Percentiles rank a stretch among this genome's conserved stretches.
Conservation (phyloP, 2,888 invertebrate genomes). For the Lycocerus yunnanus region DNA sequence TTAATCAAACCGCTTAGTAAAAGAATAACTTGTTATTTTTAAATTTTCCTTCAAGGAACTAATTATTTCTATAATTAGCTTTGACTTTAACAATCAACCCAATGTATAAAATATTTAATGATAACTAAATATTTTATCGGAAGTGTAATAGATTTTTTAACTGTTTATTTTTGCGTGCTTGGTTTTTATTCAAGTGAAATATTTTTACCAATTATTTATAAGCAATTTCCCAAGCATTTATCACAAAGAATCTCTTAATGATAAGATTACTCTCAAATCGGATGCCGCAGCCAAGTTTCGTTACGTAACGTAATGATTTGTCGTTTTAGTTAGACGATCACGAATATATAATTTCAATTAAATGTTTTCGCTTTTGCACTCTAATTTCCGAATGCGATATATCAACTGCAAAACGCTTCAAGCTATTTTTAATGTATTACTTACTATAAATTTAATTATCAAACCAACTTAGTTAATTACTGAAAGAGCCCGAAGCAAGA, state of each 20-base stretch:
- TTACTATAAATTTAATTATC: constrained; percentile 52
- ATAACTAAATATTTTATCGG: neutral
- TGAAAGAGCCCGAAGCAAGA: constrained; percentile 38
- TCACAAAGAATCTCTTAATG: neutral
- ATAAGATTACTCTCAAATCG: neutral
- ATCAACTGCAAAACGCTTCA: constrained; percentile 42
- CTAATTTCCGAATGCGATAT: constrained; percentile 45
- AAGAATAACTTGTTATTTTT: neutral
- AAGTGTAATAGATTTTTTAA: neutral
- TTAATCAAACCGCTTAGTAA: neutral
- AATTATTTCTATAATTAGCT: neutral
- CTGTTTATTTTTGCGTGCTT: neutral
- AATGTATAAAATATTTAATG: neutral
- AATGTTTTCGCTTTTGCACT: constrained; percentile 34
- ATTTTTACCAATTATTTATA: neutral
- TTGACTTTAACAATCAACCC: neutral
- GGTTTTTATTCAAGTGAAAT: neutral
- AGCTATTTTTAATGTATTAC: constrained; percentile 51
- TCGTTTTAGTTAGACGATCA: constrained; percentile 16
- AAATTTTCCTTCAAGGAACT: neutral
- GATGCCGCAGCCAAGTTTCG: neutral
- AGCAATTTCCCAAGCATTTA: neutral
- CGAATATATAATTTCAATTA: constrained; percentile 26
- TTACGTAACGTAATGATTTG: constrained; percentile 16
- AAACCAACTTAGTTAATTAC: constrained; percentile 51